Conservation (phyloP, 2,888 invertebrate genomes). For the Hanleya hanleyi region DNA sequence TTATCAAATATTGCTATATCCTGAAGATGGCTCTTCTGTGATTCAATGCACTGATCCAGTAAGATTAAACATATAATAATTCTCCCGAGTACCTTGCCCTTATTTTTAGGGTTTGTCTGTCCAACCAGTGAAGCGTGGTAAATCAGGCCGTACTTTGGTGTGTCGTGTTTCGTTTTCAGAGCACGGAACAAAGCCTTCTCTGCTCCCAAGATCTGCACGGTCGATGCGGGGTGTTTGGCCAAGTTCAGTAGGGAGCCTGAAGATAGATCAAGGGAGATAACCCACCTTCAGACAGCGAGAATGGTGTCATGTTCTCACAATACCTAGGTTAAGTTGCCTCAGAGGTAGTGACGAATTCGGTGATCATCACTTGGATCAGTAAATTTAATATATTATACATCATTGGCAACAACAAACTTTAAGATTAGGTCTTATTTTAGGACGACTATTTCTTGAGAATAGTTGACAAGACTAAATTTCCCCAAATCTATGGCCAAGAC, state of each 20-base stretch:
- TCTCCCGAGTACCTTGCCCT: conserved; percentile 80
- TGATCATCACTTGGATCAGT: neutral
- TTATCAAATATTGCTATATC: no score
- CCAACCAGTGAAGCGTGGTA: conserved; percentile 97
- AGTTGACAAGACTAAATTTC: no score
- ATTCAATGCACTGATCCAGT: no score
- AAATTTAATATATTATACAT: neutral
- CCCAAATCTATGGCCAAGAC: no score
- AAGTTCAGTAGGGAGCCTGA: conserved; percentile 89
- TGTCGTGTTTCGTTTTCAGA: conserved; percentile 96
- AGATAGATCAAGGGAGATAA: conserved; percentile 20
- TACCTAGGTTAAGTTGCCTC: conserved; percentile 25
- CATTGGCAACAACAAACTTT: conserved; percentile 10
- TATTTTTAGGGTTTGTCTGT: conserved; percentile 90
- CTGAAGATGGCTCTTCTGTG: no score
- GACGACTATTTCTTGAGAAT: no score
- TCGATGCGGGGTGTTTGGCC: conserved; percentile 98
- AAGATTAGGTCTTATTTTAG: no score
- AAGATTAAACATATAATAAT: no score
- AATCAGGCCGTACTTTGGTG: conserved; percentile 98
- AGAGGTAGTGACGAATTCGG: conserved; percentile 50
- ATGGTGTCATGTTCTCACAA: neutral
- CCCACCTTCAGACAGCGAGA: neutral
- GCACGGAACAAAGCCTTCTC: conserved; percentile 98
- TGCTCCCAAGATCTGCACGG: conserved; percentile 97